These are phyloP conservation scores for Chondrilla cf. caribensis DNA, from an alignment of 37 sponge, comb jelly and placozoan genomes.

Conservation along the genomic window DNA sequence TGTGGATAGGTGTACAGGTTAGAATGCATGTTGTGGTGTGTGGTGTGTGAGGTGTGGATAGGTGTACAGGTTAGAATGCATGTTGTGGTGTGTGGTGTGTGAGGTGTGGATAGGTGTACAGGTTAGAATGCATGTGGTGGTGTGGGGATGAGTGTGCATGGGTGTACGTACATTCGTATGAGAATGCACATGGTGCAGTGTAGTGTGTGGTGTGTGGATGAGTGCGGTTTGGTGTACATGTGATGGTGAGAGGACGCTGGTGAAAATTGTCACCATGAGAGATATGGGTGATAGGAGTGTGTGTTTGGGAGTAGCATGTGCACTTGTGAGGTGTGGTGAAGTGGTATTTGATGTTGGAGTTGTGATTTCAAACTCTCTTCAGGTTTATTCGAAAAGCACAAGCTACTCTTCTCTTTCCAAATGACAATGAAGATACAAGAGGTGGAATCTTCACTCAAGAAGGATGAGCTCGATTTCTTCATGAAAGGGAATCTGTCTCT, in stretches of 20 bases:
- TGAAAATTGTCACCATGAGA: too few relatives aligned
- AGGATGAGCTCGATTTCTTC: slow-evolving; percentile 96
- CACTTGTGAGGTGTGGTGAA: too few relatives aligned
- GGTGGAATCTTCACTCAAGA: slow-evolving; percentile 66
- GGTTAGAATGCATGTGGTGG: too few relatives aligned
- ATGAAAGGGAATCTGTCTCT: slow-evolving; percentile 97
- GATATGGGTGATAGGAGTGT: too few relatives aligned
- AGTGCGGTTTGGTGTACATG: not conserved
- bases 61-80: too few relatives aligned
- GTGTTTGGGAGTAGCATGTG: too few relatives aligned
- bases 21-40: too few relatives aligned
- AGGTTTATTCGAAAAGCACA: slow-evolving; percentile 98
- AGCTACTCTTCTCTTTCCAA: slow-evolving; percentile 96
- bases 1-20: not conserved
- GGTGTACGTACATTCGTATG: not conserved
- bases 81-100: not conserved
- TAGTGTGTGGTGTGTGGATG: slow-evolving; percentile 1
- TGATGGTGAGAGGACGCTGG: too few relatives aligned
- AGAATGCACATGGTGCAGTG: not conserved
- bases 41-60: not conserved
- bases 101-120: not conserved
- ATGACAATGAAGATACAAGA: slow-evolving; percentile 99
- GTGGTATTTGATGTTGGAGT: too few relatives aligned
- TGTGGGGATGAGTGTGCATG: not conserved
- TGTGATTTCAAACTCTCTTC: too few relatives aligned